Evolutionary conservation across 2,888 invertebrate species (phyloP), one percentile per base, ranked within the genome.

Genomic region (Seira ritae): DNA sequence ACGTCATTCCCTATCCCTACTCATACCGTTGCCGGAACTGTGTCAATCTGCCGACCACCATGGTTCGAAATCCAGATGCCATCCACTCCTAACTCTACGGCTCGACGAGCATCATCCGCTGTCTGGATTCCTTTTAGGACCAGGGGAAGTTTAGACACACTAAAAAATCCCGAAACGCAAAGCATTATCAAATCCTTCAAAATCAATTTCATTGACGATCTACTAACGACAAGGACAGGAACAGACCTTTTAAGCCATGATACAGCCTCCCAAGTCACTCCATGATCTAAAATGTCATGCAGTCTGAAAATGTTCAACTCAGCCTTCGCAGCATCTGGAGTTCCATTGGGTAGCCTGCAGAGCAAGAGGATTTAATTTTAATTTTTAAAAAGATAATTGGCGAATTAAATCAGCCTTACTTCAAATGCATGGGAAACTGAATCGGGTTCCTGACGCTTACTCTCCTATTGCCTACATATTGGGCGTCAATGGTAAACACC

Each of bases 21-120:
- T 31, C 2, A 24, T 55, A 96, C 96, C 78, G 97, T 93, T 12
- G 97, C 94, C 12, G 96, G 95, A 10, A 95, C 94, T n/a, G 94
- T 93, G 90, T 97, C 97, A 50, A 97, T 91, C 91, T 98, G 98
- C 84, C 98, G 92, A 0, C 95, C 98, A 0, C 98, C 98, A 90
- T 98, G 98, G 91, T 98, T 98, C 0, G 98, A 98, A 1, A 98
- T 97, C 84, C 96, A 92, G 79, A 98, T 94, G 0, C 93, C 98
- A 1, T 93, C 92, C 93, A 92, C 88, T 96, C 92, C 1, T 92
- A 93, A 92, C 88, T 96, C 92, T 1, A 92, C 92, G 0, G 95
- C 97, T 24, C 17, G 24, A 8, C 31, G 31, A 0, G 98, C 98
- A 91, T 98, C 98, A 90, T 97, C 96, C 0, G 93, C 94, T 0